Evolutionary conservation across 2,888 invertebrate genomes (phyloP).

Genomic region (Schizaphis graminum): DNA sequence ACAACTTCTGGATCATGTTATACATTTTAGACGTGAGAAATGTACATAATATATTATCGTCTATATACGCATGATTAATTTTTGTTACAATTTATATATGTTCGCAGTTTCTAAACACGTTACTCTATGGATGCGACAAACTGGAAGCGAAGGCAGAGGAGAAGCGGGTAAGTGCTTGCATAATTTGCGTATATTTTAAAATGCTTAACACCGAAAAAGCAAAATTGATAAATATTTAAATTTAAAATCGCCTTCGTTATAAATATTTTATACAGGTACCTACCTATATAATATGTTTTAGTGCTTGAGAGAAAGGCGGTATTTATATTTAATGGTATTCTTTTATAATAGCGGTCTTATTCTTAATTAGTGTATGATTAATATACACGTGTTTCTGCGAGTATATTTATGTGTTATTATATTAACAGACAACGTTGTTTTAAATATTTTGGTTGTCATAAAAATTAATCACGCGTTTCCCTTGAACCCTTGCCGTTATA

Average conservation of each 20-base stretch:
- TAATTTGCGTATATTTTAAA: conserved; percentile 5
- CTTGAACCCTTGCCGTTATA: conserved; percentile 29
- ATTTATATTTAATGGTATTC: background rate
- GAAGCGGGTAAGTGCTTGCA: conserved; percentile 58
- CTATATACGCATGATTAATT: conserved; percentile 35
- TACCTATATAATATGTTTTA: background rate
- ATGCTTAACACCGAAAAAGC: background rate
- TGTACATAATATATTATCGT: background rate
- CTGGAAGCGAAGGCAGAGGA: conserved; percentile 63
- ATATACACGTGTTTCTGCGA: conserved; percentile 28
- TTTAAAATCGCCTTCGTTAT: background rate
- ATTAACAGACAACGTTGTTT: background rate
- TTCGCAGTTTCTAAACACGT: conserved; percentile 64
- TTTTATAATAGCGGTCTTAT: conserved; percentile 4
- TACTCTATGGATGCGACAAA: conserved; percentile 65
- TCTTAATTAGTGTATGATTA: conserved; percentile 48
- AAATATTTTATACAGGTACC: background rate
- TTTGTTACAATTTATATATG: conserved; percentile 42
- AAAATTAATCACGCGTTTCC: conserved; percentile 46
- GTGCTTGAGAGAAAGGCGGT: conserved; percentile 12
- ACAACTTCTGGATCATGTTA: conserved; percentile 35
- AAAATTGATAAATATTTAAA: conserved; percentile 17
- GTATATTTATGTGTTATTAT: background rate
- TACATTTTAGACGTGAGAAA: conserved; percentile 48
- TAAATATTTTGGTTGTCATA: conserved; percentile 26